Evolutionary conservation across 2,888 invertebrate genomes (phyloP), one percentile per base, ranked within the genome.

Genomic region (Phaonia tiefii): DNA sequence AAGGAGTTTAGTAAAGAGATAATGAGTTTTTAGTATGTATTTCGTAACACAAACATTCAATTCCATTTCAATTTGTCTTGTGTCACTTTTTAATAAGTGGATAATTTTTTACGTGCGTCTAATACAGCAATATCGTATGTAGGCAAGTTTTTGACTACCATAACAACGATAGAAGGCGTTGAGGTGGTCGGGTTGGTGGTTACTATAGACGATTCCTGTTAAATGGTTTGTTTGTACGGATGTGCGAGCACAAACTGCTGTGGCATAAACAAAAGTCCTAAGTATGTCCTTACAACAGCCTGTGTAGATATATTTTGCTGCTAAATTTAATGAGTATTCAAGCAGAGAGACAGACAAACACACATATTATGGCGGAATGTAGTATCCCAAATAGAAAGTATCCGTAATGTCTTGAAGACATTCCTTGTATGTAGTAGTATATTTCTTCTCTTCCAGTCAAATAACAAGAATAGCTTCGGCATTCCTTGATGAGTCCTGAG

Each of bases 371-470:
- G 49, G 46, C 51, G 5, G 20, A 49, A 31, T 31, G 31, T 51
- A 66, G 49, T 66, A 49, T 51, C 46, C 37, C n/a, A 22, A 69
- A 54, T 39, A 22, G 31, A 54, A 69, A 54, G 39, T 54, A 54
- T 67, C 15, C 46, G 46, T 66, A 66, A 66, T 66, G 66, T 46
- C 46, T 22, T 67, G 10, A 7, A 20, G 22, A 31, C 37, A 44
- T 51, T 46, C 20, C 51, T 17, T 8, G 31, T 15, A 15, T 51
- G 51, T n/a, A n/a, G n/a, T n/a, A n/a, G n/a, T n/a, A n/a, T n/a
- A 58, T 4, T 58, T 58, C 26, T 37, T 10, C 39, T 17, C 15
- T 60, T 39, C 31, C 4, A n/a, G n/a, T n/a, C n/a, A n/a, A 46
- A 46, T 10, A 20, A 22, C 22, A 51, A 51, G 22, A 51, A 22